phyloP scores from a whole-genome alignment of 2,797 vertebrate species.

The Sebastes umbrosus region DNA sequence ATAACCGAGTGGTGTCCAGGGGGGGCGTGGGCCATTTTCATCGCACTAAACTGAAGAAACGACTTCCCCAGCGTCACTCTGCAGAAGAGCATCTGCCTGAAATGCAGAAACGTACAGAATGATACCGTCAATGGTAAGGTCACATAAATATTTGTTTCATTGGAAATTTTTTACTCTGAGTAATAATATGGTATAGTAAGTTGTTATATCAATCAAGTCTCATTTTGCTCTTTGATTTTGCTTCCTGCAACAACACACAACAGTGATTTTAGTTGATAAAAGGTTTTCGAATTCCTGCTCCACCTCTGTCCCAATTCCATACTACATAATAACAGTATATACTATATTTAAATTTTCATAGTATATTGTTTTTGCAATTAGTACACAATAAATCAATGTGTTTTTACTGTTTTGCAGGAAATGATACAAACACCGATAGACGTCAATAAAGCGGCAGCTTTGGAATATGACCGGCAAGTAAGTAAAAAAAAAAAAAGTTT shows the following conservation, averaged over 20 bases:
- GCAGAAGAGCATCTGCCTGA: slow-evolving; percentile 98
- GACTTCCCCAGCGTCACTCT: slow-evolving; percentile 98
- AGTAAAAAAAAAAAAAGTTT: not conserved
- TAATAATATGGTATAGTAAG: accelerated
- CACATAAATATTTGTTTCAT: not conserved
- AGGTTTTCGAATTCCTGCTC: not conserved
- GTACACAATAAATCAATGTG: not conserved
- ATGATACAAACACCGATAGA: not conserved
- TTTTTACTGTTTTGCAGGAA: not conserved
- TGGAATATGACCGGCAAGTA: not conserved
- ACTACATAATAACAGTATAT: not conserved
- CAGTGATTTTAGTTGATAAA: not conserved
- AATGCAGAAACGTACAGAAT: slow-evolving; percentile 21
- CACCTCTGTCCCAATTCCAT: not conserved
- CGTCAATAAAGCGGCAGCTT: not conserved
- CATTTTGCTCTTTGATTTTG: not conserved
- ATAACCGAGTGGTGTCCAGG: slow-evolving; percentile 98
- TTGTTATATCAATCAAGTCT: not conserved
- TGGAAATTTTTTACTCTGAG: too few relatives aligned
- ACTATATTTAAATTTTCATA: not conserved
- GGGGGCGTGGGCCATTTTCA: slow-evolving; percentile 99
- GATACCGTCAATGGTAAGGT: not conserved
- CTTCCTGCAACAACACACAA: not conserved
- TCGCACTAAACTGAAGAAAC: slow-evolving; percentile 98
- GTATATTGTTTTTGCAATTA: not conserved